A percentile compares a stretch with the other conserved stretches of the same genome.
Conservation (phyloP, 92 coral and sea anemone genomes). For the Nematostella vectensis region DNA sequence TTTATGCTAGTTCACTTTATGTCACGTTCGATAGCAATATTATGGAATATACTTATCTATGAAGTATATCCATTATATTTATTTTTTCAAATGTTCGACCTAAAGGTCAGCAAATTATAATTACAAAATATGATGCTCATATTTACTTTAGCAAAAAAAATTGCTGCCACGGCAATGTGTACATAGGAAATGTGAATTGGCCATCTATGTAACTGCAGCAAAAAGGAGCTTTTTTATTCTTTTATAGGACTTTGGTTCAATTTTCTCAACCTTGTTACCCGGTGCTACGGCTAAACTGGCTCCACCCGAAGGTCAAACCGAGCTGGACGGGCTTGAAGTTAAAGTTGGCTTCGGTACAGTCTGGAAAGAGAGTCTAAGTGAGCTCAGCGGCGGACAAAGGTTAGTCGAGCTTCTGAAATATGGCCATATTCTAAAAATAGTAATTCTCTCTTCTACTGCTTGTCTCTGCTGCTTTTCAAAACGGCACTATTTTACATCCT, state of each 20-base stretch:
- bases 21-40: too few species aligned
- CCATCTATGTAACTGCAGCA: too few species aligned
- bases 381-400: constrained; percentile 99
- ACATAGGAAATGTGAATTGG: too few species aligned
- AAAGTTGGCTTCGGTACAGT: constrained; percentile 92
- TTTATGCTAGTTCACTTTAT: too few species aligned
- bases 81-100: too few species aligned
- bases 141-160: too few species aligned
- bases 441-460: neutral
- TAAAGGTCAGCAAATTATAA: too few species aligned
- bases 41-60: too few species aligned
- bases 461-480: neutral
- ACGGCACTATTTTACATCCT: neutral
- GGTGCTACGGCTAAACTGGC: constrained; percentile 96
- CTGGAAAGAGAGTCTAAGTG: constrained; percentile 96
- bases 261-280: constrained; percentile 87
- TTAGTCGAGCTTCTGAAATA: constrained; percentile 5
- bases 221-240: too few species aligned
- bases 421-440: neutral
- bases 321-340: constrained; percentile 90
- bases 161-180: too few species aligned
- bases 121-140: too few species aligned
- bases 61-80: too few species aligned
- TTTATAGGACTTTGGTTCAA: constrained; percentile 92
- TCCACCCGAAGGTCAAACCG: constrained; percentile 92